phyloP scores from a whole-genome alignment of 2,888 invertebrate genomes.

The Tenodera sinensis region DNA sequence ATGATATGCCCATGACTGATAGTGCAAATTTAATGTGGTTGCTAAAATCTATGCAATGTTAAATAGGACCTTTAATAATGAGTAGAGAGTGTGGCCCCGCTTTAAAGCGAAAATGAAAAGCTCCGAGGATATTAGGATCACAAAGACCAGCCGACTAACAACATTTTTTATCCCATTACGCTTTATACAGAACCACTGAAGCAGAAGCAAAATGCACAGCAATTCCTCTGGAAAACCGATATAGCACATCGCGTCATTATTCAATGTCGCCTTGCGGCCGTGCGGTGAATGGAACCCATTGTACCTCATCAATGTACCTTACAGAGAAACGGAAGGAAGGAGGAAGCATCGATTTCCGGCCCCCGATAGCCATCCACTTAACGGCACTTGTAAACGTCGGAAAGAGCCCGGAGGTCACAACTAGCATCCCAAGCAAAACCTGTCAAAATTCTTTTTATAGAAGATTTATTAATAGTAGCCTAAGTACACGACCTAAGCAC shows the following conservation, averaged over 20 bases:
- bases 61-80: too few relatives aligned
- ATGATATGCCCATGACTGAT: too few relatives aligned
- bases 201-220: background rate
- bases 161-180: too few relatives aligned
- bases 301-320: background rate
- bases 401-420: background rate
- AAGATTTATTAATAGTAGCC: background rate
- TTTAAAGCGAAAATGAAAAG: too few relatives aligned
- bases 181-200: background rate
- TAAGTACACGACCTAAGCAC: too few relatives aligned
- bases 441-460: background rate
- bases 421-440: background rate
- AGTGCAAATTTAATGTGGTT: too few relatives aligned
- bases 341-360: background rate
- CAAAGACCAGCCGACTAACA: too few relatives aligned
- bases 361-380: background rate
- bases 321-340: background rate
- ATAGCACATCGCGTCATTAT: background rate
- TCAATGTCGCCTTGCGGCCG: background rate
- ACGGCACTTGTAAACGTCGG: background rate
- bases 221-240: background rate
- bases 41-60: too few relatives aligned
- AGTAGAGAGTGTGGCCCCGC: too few relatives aligned
- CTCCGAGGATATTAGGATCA: too few relatives aligned
- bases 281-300: background rate